These are phyloP conservation scores for Daubentonia madagascariensis DNA, from an alignment of 2,113 vertebrate species.

Conservation along the genomic window DNA sequence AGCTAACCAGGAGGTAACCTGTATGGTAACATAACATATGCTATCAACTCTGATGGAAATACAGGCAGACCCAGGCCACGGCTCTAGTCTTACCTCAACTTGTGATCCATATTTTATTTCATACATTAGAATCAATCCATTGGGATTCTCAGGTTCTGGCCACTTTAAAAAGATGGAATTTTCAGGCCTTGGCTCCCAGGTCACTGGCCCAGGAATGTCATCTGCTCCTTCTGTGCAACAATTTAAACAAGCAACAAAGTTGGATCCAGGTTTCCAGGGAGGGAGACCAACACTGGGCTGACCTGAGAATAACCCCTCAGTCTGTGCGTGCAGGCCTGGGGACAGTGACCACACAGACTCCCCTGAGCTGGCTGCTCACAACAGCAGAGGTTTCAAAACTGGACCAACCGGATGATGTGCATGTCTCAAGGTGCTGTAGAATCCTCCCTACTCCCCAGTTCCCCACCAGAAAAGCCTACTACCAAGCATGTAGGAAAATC, in stretches of 20 bases:
- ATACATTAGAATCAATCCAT: slow-evolving; percentile 97
- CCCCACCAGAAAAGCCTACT: background rate
- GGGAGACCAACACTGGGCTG: background rate
- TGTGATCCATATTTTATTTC: slow-evolving; percentile 94
- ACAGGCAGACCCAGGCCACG: fast-evolving
- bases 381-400: background rate
- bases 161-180: slow-evolving; percentile 92
- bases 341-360: fast-evolving
- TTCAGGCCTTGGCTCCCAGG: slow-evolving; percentile 86
- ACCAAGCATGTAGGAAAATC: background rate
- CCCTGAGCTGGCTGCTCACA: background rate
- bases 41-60: fast-evolving
- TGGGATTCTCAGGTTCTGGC: slow-evolving; percentile 91
- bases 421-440: background rate
- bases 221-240: slow-evolving; percentile 90
- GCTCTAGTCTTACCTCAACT: slow-evolving; percentile 87
- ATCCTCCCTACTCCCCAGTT: fast-evolving
- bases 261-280: fast-evolving
- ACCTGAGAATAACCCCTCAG: background rate
- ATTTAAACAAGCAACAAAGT: background rate
- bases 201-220: slow-evolving; percentile 93
- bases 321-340: fast-evolving
- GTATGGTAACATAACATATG: fast-evolving
- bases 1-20: background rate
- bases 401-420: fast-evolving